Conservation (phyloP, 2,113 vertebrate genomes). For the Oncorhynchus nerka region DNA sequence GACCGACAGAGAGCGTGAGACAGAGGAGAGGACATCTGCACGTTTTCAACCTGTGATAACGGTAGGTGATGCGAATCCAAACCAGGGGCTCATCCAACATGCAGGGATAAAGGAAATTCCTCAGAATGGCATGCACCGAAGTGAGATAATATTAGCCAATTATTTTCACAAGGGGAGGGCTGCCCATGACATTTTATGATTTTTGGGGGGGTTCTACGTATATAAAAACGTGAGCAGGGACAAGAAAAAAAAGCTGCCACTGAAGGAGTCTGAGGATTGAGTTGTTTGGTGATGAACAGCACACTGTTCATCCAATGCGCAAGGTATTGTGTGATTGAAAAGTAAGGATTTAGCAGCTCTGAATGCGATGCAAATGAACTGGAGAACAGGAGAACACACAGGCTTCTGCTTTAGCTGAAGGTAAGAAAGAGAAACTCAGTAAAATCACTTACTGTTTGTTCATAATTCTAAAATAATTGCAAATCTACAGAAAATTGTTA, state of each 20-base stretch:
- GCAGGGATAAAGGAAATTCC: conserved; percentile 47
- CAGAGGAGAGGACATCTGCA: conserved; percentile 56
- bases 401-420: conserved; percentile 11
- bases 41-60: conserved; percentile 66
- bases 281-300: neutral
- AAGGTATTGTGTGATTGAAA: neutral
- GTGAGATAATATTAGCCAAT: conserved; percentile 52
- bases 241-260: conserved; percentile 9
- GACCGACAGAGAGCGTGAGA: neutral
- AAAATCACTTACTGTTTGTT: neutral
- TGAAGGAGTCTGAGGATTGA: conserved; percentile 5
- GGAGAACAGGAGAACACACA: conserved; percentile 6
- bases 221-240: conserved; percentile 33
- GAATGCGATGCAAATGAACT: neutral
- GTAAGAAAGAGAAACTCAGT: conserved; percentile 37
- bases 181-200: conserved; percentile 32
- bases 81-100: conserved; percentile 53
- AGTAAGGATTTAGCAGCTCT: conserved; percentile 1
- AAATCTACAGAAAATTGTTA: neutral
- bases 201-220: conserved; percentile 30
- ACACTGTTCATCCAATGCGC: neutral
- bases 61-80: conserved; percentile 59
- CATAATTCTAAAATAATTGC: neutral
- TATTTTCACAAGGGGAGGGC: conserved; percentile 10
- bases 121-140: conserved; percentile 48